Conservation (phyloP, 35 echinoderm and acorn worm genomes). For the Apostichopus japonicus region DNA sequence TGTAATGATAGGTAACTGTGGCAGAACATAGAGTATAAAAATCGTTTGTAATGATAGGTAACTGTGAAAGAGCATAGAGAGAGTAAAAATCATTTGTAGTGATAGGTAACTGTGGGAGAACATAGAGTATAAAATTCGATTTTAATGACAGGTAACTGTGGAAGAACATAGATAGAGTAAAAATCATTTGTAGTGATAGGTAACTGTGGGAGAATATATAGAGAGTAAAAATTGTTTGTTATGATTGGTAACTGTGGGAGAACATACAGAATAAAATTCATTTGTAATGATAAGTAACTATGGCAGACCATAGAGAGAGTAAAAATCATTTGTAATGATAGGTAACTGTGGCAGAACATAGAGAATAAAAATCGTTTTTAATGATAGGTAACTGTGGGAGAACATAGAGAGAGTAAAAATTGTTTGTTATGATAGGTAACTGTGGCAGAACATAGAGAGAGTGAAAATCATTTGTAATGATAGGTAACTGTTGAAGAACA, state of each 20-base stretch:
- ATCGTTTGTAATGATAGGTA: too few relatives aligned
- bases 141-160: conserved; percentile 13
- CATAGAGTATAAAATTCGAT: neutral
- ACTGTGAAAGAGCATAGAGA: neutral
- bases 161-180: too few relatives aligned
- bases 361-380: too few relatives aligned
- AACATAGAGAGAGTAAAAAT: neutral
- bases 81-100: neutral
- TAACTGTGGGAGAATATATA: neutral
- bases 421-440: conserved; percentile 16
- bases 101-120: conserved; percentile 47
- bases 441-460: neutral
- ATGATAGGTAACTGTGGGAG: neutral
- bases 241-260: conserved; percentile 28
- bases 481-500: neutral
- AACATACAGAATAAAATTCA: too few relatives aligned
- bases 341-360: conserved; percentile 33
- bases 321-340: neutral
- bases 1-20: conserved; percentile 33
- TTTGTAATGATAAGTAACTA: too few relatives aligned
- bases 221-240: too few relatives aligned
- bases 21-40: too few relatives aligned
- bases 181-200: too few relatives aligned
- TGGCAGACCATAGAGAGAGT: neutral
- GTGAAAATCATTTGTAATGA: too few relatives aligned